Evolutionary conservation across 2,888 invertebrate genomes (phyloP).

Genomic region (Cenopis cana): DNA sequence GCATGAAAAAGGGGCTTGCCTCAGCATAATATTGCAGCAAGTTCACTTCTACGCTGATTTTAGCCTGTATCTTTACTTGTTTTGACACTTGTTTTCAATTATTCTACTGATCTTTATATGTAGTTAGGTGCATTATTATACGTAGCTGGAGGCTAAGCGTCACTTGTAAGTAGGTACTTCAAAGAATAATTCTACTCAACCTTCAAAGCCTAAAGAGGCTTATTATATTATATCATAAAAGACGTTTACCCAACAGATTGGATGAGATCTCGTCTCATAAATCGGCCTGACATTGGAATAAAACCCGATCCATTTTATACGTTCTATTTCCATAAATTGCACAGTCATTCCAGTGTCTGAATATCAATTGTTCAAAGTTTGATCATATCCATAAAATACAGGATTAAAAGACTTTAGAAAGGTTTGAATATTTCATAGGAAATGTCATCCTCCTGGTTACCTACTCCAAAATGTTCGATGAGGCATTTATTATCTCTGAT

Average conservation of each 20-base stretch:
- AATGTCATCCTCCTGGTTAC: background rate
- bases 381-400: conserved; percentile 24
- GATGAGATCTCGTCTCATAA: conserved; percentile 20
- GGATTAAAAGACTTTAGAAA: conserved; percentile 26
- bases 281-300: conserved; percentile 17
- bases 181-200: background rate
- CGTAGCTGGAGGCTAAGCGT: background rate
- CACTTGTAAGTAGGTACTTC: too few species aligned
- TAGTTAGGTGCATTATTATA: too few species aligned
- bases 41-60: too few species aligned
- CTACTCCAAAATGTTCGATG: background rate
- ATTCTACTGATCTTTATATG: too few species aligned
- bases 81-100: background rate
- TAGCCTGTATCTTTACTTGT: too few species aligned
- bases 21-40: too few species aligned
- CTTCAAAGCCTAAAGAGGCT: background rate
- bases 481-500: conserved; percentile 12
- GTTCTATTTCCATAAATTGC: conserved; percentile 28
- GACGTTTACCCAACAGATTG: conserved; percentile 17
- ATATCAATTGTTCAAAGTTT: conserved; percentile 25
- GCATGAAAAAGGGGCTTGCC: too few species aligned
- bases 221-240: conserved; percentile 10
- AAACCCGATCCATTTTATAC: conserved; percentile 21
- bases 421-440: conserved; percentile 21
- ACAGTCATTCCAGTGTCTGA: conserved; percentile 19